phyloP scores from a whole-genome alignment of 2,797 vertebrate species.

The Acanthurus tractus region DNA sequence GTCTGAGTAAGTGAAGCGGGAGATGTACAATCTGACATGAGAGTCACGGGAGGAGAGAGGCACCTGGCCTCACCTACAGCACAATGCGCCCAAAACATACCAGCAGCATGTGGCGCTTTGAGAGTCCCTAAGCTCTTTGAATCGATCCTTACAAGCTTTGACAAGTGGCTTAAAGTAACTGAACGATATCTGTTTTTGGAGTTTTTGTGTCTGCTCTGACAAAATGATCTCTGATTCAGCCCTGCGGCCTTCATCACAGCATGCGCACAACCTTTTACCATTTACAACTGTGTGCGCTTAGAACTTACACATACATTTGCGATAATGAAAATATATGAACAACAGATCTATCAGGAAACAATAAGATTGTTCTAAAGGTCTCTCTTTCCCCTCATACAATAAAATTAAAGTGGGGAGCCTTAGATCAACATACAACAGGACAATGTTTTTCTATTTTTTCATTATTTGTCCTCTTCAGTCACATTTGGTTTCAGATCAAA shows the following conservation, averaged over 20 bases:
- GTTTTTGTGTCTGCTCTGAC: background rate
- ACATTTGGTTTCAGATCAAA: background rate
- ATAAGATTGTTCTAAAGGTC: too few relatives aligned
- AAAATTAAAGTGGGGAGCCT: background rate
- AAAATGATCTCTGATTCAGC: background rate
- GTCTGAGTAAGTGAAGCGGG: constrained; percentile 50
- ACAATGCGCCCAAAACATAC: constrained; percentile 10
- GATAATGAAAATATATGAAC: background rate
- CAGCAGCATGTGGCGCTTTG: constrained; percentile 27
- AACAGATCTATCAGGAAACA: too few relatives aligned
- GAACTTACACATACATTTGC: background rate
- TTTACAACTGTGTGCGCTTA: background rate
- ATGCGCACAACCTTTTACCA: background rate
- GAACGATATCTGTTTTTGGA: background rate
- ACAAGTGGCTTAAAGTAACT: constrained; percentile 29
- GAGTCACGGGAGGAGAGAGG: constrained; percentile 28
- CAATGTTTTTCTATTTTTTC: background rate
- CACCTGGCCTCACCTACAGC: constrained; percentile 47
- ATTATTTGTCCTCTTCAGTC: background rate
- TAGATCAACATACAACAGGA: background rate
- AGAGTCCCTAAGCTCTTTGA: constrained; percentile 27
- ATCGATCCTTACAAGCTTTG: constrained; percentile 10
- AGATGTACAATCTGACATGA: constrained; percentile 57
- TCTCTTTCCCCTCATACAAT: too few relatives aligned
- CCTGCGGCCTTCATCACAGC: background rate